A percentile compares a stretch with the other conserved stretches of the same genome.
Conservation (phyloP, 2,888 invertebrate genomes). For the Dinocampus coccinellae region DNA sequence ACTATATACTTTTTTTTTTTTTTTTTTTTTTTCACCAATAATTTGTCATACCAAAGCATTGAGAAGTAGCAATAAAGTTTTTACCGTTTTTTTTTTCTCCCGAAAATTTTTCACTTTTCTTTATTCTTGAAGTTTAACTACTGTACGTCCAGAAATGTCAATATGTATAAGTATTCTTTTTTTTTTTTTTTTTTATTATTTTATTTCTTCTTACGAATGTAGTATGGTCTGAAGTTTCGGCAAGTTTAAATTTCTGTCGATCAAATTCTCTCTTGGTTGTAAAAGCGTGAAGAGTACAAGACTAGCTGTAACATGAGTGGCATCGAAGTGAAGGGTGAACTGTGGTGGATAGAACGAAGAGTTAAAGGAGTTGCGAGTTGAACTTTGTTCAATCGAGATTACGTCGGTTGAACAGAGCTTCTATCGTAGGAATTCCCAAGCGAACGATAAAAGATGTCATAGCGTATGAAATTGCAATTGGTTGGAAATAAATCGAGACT, state of each 20-base stretch:
- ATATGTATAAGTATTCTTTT: not conserved
- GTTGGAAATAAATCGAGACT: not conserved
- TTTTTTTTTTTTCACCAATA: not conserved
- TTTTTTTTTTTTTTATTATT: too few relatives aligned
- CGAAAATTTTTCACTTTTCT: not conserved
- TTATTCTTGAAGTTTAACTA: not conserved
- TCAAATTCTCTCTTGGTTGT: constrained; percentile 7
- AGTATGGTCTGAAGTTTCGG: not conserved
- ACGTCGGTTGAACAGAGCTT: constrained; percentile 2
- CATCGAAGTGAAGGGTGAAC: not conserved
- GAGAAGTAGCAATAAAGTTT: not conserved
- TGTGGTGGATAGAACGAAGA: not conserved
- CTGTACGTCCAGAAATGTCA: not conserved
- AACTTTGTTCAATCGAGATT: constrained; percentile 10
- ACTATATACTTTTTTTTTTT: not conserved
- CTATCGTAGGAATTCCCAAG: not conserved
- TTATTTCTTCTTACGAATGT: not conserved
- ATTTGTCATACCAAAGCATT: not conserved
- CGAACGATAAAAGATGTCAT: constrained; percentile 3
- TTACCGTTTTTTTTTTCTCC: not conserved
- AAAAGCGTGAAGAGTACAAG: not conserved
- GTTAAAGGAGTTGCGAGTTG: constrained; percentile 8
- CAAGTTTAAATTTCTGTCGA: constrained; percentile 13
- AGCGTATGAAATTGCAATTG: constrained; percentile 3
- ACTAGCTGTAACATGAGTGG: not conserved